Conservation (phyloP, 2,113 vertebrate species). For the Eulacestoma nigropectus region DNA sequence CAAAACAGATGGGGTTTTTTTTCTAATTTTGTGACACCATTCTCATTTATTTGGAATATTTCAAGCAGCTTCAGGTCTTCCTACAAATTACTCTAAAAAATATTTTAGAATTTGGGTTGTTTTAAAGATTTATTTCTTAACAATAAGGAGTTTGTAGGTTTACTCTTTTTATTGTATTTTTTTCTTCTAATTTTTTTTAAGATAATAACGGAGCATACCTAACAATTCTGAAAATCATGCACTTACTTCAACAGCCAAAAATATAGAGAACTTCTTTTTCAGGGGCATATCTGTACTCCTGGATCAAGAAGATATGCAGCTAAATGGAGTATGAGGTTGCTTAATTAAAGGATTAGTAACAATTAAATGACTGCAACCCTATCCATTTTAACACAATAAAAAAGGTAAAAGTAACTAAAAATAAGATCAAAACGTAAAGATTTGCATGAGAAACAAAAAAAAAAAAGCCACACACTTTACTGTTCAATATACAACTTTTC, state of each 20-base stretch:
- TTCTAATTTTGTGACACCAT: not conserved
- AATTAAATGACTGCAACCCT: not conserved
- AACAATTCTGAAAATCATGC: not conserved
- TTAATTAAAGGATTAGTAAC: not conserved
- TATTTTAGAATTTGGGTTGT: not conserved
- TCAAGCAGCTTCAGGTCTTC: not conserved
- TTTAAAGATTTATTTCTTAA: not conserved
- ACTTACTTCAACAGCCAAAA: not conserved
- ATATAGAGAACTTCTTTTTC: not conserved
- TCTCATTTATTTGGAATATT: not conserved
- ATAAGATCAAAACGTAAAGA: not conserved
- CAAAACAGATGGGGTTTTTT: not conserved
- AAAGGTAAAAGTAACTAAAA: not conserved
- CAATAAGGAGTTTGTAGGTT: not conserved
- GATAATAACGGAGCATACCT: not conserved
- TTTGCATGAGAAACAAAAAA: not conserved
- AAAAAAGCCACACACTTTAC: not conserved
- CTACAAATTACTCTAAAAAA: not conserved
- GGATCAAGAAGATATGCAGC: not conserved
- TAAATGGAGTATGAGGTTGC: not conserved
- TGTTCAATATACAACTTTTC: not conserved
- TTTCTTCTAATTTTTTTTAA: not conserved
- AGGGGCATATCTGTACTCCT: not conserved
- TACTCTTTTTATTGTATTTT: not conserved
- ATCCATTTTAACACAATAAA: not conserved